A percentile compares a stretch with the other conserved stretches of the same genome.
phyloP scores from a whole-genome alignment of 1,140 invertebrate genomes.

The Drosophila baimaii region DNA sequence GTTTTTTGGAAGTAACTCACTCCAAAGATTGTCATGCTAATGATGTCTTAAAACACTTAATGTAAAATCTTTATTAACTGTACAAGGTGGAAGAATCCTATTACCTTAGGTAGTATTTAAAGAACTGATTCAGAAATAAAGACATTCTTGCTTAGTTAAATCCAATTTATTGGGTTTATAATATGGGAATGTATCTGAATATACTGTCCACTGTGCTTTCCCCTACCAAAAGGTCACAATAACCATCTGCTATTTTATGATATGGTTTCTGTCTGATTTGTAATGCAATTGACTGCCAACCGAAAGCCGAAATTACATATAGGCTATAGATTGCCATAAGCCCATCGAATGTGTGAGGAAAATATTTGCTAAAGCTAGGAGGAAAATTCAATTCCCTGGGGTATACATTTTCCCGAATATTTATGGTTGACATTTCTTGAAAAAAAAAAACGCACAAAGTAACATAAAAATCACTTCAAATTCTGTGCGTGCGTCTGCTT shows the following conservation, averaged over 20 bases:
- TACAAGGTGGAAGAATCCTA: not conserved
- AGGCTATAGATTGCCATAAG: constrained; percentile 6
- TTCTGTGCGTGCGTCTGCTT: constrained; percentile 7
- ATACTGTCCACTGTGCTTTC: constrained; percentile 7
- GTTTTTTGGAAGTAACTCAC: no score
- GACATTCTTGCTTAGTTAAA: no score
- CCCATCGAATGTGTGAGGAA: constrained; percentile 8
- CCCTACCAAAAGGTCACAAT: constrained; percentile 5
- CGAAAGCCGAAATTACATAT: constrained; percentile 24
- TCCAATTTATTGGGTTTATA: no score
- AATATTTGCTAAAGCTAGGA: constrained; percentile 11
- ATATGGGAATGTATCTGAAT: not conserved
- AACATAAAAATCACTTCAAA: constrained; percentile 19
- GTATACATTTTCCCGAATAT: constrained; percentile 8
- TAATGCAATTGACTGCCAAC: constrained; percentile 16
- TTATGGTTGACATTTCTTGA: constrained; percentile 6
- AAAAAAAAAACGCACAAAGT: not conserved
- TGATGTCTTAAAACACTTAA: not conserved
- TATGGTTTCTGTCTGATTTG: constrained; percentile 13
- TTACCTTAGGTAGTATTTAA: not conserved
- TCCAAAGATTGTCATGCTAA: no score
- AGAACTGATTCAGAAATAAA: no score
- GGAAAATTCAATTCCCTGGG: constrained; percentile 16
- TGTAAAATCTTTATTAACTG: not conserved
- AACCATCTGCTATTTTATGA: constrained; percentile 20